Evolutionary conservation across 2,113 vertebrate genomes (phyloP).

Genomic region (Sylvietta virens): DNA sequence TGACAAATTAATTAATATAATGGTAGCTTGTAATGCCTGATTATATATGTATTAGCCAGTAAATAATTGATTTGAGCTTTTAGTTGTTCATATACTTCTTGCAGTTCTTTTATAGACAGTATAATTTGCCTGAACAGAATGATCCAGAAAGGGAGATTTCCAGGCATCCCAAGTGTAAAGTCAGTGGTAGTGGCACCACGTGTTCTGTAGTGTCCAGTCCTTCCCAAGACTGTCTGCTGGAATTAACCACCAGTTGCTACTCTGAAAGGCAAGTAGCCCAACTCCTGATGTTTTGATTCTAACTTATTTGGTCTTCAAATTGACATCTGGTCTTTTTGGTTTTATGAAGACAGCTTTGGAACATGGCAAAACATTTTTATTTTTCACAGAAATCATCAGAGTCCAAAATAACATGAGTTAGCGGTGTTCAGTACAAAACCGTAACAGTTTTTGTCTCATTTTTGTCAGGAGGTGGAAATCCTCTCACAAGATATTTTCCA

Average conservation of each 20-base stretch:
- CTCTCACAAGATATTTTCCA: neutral
- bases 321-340: neutral
- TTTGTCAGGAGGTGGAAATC: neutral
- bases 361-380: neutral
- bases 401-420: neutral
- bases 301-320: neutral
- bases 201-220: neutral
- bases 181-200: neutral
- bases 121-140: neutral
- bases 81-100: neutral
- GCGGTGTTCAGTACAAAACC: neutral
- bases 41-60: neutral
- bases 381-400: neutral
- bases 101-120: neutral
- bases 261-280: neutral
- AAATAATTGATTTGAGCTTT: neutral
- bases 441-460: neutral
- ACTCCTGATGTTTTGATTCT: neutral
- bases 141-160: neutral
- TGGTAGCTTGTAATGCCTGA: neutral
- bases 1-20: neutral
- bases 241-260: neutral
- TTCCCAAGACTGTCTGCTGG: neutral
- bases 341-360: neutral
- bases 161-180: neutral